phyloP scores from a whole-genome alignment of 2,113 vertebrate genomes.

The Nothoprocta pentlandii region DNA sequence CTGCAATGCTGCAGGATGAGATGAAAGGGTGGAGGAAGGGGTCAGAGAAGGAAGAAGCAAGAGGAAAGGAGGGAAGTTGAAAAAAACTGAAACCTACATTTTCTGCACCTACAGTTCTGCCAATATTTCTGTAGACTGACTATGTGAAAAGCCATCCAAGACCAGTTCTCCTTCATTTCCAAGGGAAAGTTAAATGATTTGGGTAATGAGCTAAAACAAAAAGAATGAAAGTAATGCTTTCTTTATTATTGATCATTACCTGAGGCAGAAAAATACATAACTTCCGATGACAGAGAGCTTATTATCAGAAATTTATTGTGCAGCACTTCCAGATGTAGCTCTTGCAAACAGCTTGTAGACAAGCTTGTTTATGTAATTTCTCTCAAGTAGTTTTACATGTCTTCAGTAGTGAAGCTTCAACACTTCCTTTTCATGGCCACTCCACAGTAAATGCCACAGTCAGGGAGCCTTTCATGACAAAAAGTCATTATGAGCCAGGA shows the following conservation, averaged over 20 bases:
- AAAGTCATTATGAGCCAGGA: slow-evolving; percentile 24
- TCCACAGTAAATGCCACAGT: slow-evolving; percentile 1
- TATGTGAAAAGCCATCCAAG: background rate
- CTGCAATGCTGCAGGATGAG: background rate
- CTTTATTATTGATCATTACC: background rate
- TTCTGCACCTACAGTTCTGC: background rate
- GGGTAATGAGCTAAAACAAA: background rate
- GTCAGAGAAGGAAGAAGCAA: background rate
- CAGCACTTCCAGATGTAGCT: background rate
- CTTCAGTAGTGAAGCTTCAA: slow-evolving; percentile 12
- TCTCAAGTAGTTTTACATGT: slow-evolving; percentile 15
- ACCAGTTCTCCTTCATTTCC: background rate
- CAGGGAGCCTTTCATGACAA: slow-evolving; percentile 33
- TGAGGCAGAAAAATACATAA: background rate
- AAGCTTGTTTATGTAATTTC: slow-evolving; percentile 1
- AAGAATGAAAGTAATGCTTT: background rate
- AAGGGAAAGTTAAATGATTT: background rate
- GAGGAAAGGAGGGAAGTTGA: background rate
- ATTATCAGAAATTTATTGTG: slow-evolving; percentile 7
- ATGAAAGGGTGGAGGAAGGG: background rate
- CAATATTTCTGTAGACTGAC: background rate
- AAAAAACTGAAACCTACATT: background rate
- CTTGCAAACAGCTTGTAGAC: background rate
- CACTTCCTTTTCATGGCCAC: background rate
- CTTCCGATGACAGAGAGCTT: background rate